Percentiles rank a stretch among this genome's conserved stretches.
phyloP scores from a whole-genome alignment of 2,113 vertebrate species.

The Ifrita kowaldi region DNA sequence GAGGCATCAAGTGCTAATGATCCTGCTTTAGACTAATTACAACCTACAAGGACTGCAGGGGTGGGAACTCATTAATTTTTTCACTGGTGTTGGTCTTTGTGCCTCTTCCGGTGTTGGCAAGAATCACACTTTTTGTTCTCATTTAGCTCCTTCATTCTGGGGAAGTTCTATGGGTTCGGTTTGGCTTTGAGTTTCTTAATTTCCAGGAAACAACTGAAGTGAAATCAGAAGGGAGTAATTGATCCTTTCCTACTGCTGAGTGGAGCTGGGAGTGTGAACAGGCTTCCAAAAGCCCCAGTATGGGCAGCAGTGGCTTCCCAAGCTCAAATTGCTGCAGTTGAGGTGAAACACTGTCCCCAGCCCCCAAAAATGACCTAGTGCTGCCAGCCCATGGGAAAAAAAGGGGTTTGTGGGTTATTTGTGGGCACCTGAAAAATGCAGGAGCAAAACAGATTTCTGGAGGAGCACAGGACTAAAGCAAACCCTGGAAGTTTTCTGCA shows the following conservation, averaged over 20 bases:
- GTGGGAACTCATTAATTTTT: constrained; percentile 8
- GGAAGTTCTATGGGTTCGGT: background rate
- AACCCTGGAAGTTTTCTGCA: background rate
- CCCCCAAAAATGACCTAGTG: rapidly evolving
- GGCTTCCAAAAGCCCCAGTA: background rate
- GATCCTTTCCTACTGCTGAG: background rate
- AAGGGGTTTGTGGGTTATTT: background rate
- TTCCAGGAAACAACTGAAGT: background rate
- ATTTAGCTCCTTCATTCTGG: background rate
- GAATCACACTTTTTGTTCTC: background rate
- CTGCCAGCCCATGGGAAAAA: background rate
- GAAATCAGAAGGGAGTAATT: background rate
- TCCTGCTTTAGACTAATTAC: background rate
- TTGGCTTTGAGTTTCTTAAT: background rate
- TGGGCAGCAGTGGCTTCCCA: background rate
- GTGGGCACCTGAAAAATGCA: background rate
- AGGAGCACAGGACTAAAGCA: background rate
- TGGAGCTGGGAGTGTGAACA: background rate
- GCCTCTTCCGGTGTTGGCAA: background rate
- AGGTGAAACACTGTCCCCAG: background rate
- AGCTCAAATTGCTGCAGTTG: background rate
- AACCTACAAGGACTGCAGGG: background rate
- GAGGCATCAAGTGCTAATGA: background rate
- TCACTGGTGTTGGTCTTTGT: background rate
- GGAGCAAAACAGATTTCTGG: background rate